phyloP scores from a whole-genome alignment of 37 sponge, comb jelly and placozoan species.

The Aplysina aerophoba region DNA sequence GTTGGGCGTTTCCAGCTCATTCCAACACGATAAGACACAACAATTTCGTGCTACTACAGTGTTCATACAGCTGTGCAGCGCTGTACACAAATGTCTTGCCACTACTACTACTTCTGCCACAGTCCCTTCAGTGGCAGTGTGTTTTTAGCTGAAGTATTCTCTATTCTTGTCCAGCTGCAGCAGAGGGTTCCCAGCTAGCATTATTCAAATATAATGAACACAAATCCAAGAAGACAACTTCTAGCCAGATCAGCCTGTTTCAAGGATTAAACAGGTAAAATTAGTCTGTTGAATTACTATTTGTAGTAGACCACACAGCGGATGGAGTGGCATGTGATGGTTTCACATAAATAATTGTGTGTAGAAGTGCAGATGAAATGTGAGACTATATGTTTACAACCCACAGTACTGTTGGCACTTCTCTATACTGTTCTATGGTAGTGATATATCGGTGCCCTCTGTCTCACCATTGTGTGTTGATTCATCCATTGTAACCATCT shows the following conservation, averaged over 20 bases:
- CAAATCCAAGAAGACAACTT: slow-evolving; percentile 46
- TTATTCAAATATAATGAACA: slow-evolving; percentile 64
- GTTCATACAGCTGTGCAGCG: too few relatives aligned
- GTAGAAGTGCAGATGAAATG: too few relatives aligned
- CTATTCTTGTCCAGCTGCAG: slow-evolving; percentile 73
- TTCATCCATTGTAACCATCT: background rate
- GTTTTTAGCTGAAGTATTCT: too few relatives aligned
- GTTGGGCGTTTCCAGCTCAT: too few relatives aligned
- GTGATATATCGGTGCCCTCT: too few relatives aligned
- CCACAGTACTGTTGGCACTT: background rate
- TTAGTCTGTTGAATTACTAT: background rate
- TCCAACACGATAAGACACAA: too few relatives aligned
- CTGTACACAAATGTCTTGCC: too few relatives aligned
- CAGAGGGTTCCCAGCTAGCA: slow-evolving; percentile 71
- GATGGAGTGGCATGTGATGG: too few relatives aligned
- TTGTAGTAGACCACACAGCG: background rate
- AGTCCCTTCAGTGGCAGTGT: too few relatives aligned
- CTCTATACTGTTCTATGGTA: background rate
- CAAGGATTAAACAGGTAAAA: slow-evolving; percentile 21
- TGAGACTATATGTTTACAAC: background rate
- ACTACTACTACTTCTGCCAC: too few relatives aligned
- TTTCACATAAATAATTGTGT: too few relatives aligned
- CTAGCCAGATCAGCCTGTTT: slow-evolving; percentile 13
- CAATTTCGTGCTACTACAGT: too few relatives aligned
- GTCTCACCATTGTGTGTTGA: background rate